Percentiles rank a stretch among this genome's conserved stretches.
Conservation (phyloP, 1,140 invertebrate genomes). For the Trichonephila clavata region DNA sequence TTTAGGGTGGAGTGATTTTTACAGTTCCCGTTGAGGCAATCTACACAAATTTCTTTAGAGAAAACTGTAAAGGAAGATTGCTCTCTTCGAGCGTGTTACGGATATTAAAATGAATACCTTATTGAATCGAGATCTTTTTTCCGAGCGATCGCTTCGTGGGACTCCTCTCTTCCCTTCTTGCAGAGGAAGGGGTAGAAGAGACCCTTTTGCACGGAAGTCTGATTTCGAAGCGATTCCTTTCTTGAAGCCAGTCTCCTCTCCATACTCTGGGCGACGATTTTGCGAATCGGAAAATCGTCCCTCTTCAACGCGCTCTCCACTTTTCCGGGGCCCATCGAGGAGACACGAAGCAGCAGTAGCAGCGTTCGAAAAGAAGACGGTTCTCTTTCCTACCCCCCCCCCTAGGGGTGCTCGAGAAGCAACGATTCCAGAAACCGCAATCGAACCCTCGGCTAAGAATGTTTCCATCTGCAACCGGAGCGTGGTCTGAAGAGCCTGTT, state of each 20-base stretch:
- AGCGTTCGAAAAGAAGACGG: constrained; percentile 23
- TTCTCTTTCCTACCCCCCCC: not conserved
- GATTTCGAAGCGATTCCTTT: not conserved
- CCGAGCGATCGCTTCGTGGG: no score
- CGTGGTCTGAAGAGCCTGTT: constrained; percentile 23
- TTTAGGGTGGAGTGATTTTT: no score
- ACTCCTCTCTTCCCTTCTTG: no score
- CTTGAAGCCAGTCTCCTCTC: not conserved
- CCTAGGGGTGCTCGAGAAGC: not conserved
- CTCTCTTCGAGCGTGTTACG: no score
- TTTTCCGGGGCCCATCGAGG: constrained; percentile 7
- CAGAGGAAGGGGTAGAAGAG: not conserved
- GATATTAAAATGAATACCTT: no score
- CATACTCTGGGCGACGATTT: not conserved
- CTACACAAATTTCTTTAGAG: no score
- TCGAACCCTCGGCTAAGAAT: constrained; percentile 17
- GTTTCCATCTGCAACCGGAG: not conserved
- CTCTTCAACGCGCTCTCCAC: not conserved
- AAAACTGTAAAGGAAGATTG: no score
- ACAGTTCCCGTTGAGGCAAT: no score
- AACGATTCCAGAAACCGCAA: constrained; percentile 37
- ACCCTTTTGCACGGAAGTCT: constrained; percentile 18
- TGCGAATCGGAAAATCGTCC: constrained; percentile 24
- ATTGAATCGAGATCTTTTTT: no score
- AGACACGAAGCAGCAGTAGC: constrained; percentile 3